Evolutionary conservation across 2,113 vertebrate genomes (phyloP).

Genomic region (Melospiza georgiana): DNA sequence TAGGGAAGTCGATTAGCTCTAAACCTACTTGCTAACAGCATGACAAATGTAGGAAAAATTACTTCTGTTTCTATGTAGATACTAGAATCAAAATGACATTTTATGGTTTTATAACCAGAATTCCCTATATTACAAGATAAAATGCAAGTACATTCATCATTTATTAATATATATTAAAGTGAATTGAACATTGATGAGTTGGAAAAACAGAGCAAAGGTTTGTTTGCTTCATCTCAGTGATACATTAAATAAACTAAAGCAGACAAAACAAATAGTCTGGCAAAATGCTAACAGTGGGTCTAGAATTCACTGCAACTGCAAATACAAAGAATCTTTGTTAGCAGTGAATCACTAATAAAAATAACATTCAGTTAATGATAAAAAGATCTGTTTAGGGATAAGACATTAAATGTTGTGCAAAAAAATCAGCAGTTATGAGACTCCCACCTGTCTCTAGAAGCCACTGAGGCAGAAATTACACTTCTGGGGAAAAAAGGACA

Average conservation of each 20-base stretch:
- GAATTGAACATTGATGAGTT: conserved; percentile 3
- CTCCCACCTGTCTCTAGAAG: not conserved
- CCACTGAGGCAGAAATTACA: not conserved
- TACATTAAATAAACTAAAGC: conserved; percentile 48
- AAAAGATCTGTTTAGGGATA: not conserved
- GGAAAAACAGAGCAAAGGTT: conserved; percentile 59
- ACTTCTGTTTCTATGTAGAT: not conserved
- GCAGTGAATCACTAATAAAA: not conserved
- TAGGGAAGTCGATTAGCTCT: not conserved
- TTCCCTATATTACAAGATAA: not conserved
- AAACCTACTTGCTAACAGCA: not conserved
- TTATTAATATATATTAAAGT: not conserved
- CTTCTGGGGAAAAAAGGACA: not conserved
- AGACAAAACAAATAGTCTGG: conserved; percentile 53
- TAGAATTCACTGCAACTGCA: conserved; percentile 35
- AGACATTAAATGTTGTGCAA: not conserved
- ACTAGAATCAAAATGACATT: not conserved
- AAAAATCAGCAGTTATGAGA: not conserved
- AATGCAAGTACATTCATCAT: not conserved
- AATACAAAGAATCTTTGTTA: not conserved
- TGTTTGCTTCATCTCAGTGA: conserved; percentile 53
- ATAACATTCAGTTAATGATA: conserved; percentile 25
- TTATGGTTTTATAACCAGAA: not conserved
- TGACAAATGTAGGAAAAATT: not conserved
- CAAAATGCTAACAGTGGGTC: conserved; percentile 24